Evolutionary conservation across 2,888 invertebrate genomes (phyloP), one percentile per base, ranked within the genome.

Genomic region (Lepetodrilus schrolli): DNA sequence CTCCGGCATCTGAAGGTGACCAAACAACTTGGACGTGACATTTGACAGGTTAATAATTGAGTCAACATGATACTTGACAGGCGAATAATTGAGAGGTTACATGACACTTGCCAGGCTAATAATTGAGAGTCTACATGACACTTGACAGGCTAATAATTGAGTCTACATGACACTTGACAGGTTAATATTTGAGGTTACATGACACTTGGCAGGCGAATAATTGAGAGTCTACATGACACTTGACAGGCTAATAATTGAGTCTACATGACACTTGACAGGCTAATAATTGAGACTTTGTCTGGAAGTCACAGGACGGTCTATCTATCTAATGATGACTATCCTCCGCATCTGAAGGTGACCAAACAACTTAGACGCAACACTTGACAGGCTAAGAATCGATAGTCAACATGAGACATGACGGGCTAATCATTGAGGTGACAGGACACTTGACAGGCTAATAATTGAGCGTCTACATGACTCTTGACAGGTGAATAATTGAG

Each of bases 221-320:
- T 5, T 38, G 5, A 38, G 13, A 8, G 38, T 8, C 13, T n/a
- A n/a, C 7, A 38, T 8, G 7, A 38, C 13, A 38, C 38, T 38
- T 38, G 38, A 38, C 13, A 13, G 5, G 38, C 13, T 13, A 38
- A 38, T 38, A 13, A 38, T 5, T 38, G 38, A 38, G 13, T 38
- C 7, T 8, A 8, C 7, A 8, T 8, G 13, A 38, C 13, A 8
- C 38, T 38, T 38, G 38, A 38, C 13, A 13, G 5, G 38, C 13
- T 13, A 38, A 38, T 38, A 13, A 38, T 5, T 38, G 13, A 88
- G 94, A 95, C 79, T 94, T 94, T 13, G 94, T 92, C 84, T 95
- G 94, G 91, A 95, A 97, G 71, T 93, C 93, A 87, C 95, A 95
- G 20, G 93, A 94, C 0, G 93, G 91, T 87, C 95, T 95, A 81